A percentile compares a stretch with the other conserved stretches of the same genome.
phyloP scores from a whole-genome alignment of 2,888 invertebrate genomes.

The Phortica okadai region DNA sequence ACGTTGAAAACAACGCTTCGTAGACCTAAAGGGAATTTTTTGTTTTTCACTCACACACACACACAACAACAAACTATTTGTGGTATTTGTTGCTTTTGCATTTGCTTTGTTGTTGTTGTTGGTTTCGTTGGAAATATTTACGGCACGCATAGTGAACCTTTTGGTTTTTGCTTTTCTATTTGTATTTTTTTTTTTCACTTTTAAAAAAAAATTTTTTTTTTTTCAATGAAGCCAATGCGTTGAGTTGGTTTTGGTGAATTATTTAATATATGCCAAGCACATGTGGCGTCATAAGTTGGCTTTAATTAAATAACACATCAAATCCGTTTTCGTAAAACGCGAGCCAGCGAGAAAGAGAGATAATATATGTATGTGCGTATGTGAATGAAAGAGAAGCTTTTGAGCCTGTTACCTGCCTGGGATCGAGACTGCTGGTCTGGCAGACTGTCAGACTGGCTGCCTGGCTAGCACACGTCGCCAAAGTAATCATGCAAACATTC shows the following conservation, averaged over 20 bases:
- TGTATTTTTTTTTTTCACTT: neutral
- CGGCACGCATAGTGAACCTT: conserved; percentile 9
- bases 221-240: neutral
- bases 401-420: no score
- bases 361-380: no score
- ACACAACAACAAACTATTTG: conserved; percentile 18
- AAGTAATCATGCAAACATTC: conserved; percentile 49
- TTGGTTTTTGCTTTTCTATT: neutral
- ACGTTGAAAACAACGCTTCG: neutral
- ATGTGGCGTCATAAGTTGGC: conserved; percentile 31
- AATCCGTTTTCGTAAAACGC: neutral
- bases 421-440: no score
- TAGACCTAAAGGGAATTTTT: neutral
- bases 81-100: conserved; percentile 45
- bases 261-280: conserved; percentile 31
- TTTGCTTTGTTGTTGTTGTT: conserved; percentile 40
- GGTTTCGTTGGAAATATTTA: conserved; percentile 47
- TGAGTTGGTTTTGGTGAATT: neutral
- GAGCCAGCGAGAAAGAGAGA: neutral
- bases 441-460: neutral
- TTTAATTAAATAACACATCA: conserved; percentile 30
- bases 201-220: neutral
- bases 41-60: neutral
- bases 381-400: no score
- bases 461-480: conserved; percentile 7